Evolutionary conservation across 2,888 invertebrate genomes (phyloP).

Genomic region (Acholoe squamosa): DNA sequence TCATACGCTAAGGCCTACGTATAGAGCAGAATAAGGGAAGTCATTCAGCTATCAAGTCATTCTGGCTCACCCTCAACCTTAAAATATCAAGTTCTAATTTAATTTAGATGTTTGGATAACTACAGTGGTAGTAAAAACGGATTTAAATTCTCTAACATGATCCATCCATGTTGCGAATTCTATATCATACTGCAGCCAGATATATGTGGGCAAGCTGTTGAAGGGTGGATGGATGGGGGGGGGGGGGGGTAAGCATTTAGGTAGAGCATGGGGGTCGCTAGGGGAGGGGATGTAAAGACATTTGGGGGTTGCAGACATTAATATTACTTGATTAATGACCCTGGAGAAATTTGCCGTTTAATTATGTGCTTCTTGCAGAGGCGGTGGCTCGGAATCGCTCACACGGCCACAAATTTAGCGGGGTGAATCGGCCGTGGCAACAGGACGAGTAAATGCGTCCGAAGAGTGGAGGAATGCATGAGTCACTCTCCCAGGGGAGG

Average conservation of each 20-base stretch:
- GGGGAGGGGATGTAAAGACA: neutral
- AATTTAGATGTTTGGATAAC: no score
- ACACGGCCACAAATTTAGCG: neutral
- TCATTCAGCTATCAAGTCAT: no score
- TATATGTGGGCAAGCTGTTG: no score
- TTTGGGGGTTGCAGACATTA: neutral
- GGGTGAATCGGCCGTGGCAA: conserved; percentile 32
- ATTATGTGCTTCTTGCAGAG: conserved; percentile 30
- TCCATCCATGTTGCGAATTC: no score
- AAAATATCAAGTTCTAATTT: no score
- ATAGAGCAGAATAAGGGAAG: no score
- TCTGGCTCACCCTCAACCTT: no score
- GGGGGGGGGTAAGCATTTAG: no score
- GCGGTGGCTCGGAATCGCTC: neutral
- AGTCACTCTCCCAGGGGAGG: conserved; percentile 49
- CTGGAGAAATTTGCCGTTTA: conserved; percentile 38
- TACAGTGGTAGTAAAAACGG: no score
- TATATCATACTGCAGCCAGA: no score
- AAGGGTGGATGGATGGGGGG: neutral
- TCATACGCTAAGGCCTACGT: no score
- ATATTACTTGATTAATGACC: conserved; percentile 20
- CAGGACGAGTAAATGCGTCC: conserved; percentile 18
- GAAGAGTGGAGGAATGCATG: conserved; percentile 44
- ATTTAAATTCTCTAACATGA: no score
- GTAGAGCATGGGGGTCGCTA: neutral